Percentiles rank a stretch among this genome's conserved stretches.
phyloP scores from a whole-genome alignment of 2,113 vertebrate genomes.

The Trichomycterus rosablanca region DNA sequence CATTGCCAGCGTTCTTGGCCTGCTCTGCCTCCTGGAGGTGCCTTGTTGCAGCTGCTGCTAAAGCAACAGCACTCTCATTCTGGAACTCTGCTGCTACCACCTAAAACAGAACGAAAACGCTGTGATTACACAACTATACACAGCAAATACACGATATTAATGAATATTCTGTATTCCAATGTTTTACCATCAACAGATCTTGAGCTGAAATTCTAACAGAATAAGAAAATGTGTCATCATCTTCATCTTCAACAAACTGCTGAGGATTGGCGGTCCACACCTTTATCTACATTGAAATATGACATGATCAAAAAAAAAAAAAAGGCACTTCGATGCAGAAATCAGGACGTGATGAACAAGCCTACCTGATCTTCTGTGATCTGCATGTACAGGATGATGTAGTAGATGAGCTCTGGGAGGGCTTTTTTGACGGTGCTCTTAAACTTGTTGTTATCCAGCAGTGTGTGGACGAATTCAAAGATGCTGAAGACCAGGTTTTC shows the following conservation, averaged over 20 bases:
- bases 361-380: slow-evolving; percentile 91
- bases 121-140: too few relatives aligned
- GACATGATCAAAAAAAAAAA: background rate
- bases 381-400: slow-evolving; percentile 97
- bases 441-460: slow-evolving; percentile 95
- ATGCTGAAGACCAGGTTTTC: slow-evolving; percentile 98
- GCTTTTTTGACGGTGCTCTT: slow-evolving; percentile 96
- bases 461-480: slow-evolving; percentile 96
- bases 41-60: slow-evolving; percentile 89
- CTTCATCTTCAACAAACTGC: slow-evolving; percentile 97
- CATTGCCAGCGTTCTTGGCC: slow-evolving; percentile 75
- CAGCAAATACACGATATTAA: too few relatives aligned
- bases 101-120: slow-evolving; percentile 54
- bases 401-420: slow-evolving; percentile 94
- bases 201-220: slow-evolving; percentile 96
- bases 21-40: slow-evolving; percentile 96
- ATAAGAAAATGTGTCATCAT: slow-evolving; percentile 97
- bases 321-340: background rate
- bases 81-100: slow-evolving; percentile 95
- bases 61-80: slow-evolving; percentile 89
- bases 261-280: slow-evolving; percentile 96
- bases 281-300: slow-evolving; percentile 74
- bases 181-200: slow-evolving; percentile 87
- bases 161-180: too few relatives aligned
- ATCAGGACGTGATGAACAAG: background rate